These are phyloP conservation scores for Caerostris darwini DNA, from an alignment of 1,140 invertebrate genomes.

Conservation along the genomic window DNA sequence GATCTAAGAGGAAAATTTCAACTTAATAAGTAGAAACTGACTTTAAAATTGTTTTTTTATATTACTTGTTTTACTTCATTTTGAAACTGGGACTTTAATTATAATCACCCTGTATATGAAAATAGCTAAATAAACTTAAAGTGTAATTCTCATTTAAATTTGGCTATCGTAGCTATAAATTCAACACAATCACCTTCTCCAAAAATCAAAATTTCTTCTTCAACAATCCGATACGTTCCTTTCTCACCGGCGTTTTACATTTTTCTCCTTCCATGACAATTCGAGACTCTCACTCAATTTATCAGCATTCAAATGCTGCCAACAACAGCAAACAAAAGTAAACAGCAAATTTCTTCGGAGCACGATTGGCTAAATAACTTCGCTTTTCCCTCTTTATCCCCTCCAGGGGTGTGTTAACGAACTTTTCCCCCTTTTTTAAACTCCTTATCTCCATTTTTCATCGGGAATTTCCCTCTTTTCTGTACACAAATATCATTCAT, in stretches of 20 bases:
- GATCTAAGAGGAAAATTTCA: too few species aligned
- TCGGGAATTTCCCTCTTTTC: constrained; percentile 18
- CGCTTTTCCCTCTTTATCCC: constrained; percentile 1
- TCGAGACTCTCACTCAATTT: neutral
- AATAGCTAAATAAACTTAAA: too few species aligned
- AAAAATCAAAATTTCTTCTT: too few species aligned
- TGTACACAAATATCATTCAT: neutral
- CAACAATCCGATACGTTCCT: neutral
- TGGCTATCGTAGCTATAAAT: too few species aligned
- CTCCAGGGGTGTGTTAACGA: constrained; percentile 35
- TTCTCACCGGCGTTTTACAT: neutral
- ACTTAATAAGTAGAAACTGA: too few species aligned
- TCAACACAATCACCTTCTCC: too few species aligned
- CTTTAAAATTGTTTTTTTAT: too few species aligned
- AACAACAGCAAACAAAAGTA: neutral
- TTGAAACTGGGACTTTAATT: too few species aligned
- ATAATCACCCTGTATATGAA: too few species aligned
- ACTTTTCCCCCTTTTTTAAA: neutral
- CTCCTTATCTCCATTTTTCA: constrained; percentile 4
- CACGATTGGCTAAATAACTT: constrained; percentile 27
- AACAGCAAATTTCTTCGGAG: neutral
- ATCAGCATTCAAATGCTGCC: constrained; percentile 22
- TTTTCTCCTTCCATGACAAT: constrained; percentile 5
- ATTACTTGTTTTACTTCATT: too few species aligned
- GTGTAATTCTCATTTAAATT: too few species aligned